Evolutionary conservation across 2,888 invertebrate species (phyloP), one percentile per base, ranked within the genome.

Genomic region (Galerucella calmariensis): DNA sequence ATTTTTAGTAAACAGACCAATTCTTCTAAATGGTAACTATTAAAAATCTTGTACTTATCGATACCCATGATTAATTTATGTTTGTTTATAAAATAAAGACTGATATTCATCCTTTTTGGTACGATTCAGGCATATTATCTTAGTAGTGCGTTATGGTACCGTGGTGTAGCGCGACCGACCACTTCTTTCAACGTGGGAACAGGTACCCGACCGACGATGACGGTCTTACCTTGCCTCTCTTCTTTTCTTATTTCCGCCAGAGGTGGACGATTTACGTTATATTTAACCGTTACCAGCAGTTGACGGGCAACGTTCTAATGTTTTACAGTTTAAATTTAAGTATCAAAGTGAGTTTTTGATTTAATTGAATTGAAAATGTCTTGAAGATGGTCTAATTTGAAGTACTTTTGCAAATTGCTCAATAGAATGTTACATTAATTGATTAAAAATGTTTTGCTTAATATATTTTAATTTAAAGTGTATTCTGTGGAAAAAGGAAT

Each of bases 121-220:
- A 56, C 67, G 41, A 41, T 67, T 56, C 20, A 67, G 58, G 41
- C 20, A 58, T 14, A 48, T 65, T 16, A 24, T n/a, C 67, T 62
- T 62, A 61, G 62, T 74, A 69, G 67, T 69, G 61, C 65, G 67
- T 71, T 76, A 67, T 67, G 69, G 74, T 72, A 75, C 63, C 73
- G 71, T 74, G 70, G 73, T 56, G 46, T 14, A 44, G 44, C 56
- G 16, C 56, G 66, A 58, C 35, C 75, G 72, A 73, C 67, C 72
- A 35, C 73, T 79, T 79, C 71, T 65, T 71, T 66, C 69, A 66
- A 72, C 82, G 81, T 82, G 82, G 81, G 82, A 82, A 81, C 82
- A 80, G 78, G 78, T 79, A 80, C 80, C 67, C 66, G 14, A 59
- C 66, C 66, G 48, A 67, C 66, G 56, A 58, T 58, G 66, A 58